A percentile compares a stretch with the other conserved stretches of the same genome.
These are phyloP conservation scores for Acanthopleura granulata DNA, from an alignment of 2,888 invertebrate species.

Conservation along the genomic window DNA sequence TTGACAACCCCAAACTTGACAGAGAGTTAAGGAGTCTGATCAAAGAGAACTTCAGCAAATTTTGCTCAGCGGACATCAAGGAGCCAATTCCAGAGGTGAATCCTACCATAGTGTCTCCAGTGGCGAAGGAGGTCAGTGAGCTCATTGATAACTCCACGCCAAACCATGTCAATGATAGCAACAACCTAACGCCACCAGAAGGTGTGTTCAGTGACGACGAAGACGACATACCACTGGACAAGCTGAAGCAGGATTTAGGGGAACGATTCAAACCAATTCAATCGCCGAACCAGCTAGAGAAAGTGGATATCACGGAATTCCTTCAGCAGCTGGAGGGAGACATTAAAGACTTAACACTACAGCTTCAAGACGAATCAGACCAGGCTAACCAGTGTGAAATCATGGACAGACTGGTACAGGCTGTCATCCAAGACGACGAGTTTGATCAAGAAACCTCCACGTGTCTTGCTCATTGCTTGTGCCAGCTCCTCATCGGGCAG, in stretches of 20 bases:
- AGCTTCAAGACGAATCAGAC: constrained; percentile 75
- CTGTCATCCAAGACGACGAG: constrained; percentile 72
- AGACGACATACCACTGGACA: constrained; percentile 72
- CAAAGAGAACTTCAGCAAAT: constrained; percentile 91
- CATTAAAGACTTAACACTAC: constrained; percentile 74
- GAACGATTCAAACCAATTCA: constrained; percentile 61
- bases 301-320: constrained; percentile 68
- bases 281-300: constrained; percentile 52
- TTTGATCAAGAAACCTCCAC: constrained; percentile 76
- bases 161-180: constrained; percentile 57
- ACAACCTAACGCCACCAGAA: constrained; percentile 73
- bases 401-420: constrained; percentile 77
- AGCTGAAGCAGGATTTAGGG: constrained; percentile 74
- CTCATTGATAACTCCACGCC: constrained; percentile 38
- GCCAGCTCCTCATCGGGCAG: constrained; percentile 73
- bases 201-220: constrained; percentile 86
- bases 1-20: constrained; percentile 90
- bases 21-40: constrained; percentile 86
- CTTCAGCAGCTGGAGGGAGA: constrained; percentile 73
- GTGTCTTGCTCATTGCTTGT: constrained; percentile 75
- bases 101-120: background rate
- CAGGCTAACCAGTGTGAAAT: constrained; percentile 75
- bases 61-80: constrained; percentile 75
- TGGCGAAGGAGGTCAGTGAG: constrained; percentile 24
- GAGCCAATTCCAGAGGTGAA: constrained; percentile 41